These are phyloP conservation scores for Agrochola macilenta DNA, from an alignment of 2,888 invertebrate species.

Conservation along the genomic window DNA sequence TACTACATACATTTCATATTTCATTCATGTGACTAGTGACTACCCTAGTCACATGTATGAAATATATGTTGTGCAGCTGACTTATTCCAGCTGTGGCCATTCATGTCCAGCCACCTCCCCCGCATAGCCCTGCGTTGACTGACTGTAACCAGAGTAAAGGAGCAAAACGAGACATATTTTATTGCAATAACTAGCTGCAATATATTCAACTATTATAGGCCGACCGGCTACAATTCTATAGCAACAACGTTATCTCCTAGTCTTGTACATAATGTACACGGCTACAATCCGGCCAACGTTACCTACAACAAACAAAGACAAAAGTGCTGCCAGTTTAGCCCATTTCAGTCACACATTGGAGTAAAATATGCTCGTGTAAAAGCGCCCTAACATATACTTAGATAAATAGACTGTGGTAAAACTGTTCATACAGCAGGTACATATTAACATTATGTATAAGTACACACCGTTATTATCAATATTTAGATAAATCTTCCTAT, in stretches of 20 bases:
- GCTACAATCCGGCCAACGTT: background rate
- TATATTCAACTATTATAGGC: background rate
- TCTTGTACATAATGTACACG: background rate
- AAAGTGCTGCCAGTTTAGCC: background rate
- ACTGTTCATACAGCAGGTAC: constrained; percentile 27
- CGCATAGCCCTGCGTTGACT: constrained; percentile 20
- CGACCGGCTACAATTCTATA: background rate
- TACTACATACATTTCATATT: too few relatives aligned
- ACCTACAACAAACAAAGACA: background rate
- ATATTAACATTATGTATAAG: constrained; percentile 39
- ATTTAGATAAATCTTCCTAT: constrained; percentile 70
- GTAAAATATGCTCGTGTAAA: constrained; percentile 16
- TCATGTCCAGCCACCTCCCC: background rate
- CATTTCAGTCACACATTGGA: background rate
- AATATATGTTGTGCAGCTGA: background rate
- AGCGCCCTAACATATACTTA: constrained; percentile 6
- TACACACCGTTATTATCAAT: constrained; percentile 57
- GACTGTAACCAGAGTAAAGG: constrained; percentile 13
- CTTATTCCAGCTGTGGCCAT: background rate
- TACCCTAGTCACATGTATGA: background rate
- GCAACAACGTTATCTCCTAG: background rate
- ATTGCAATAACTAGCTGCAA: background rate
- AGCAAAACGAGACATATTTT: constrained; percentile 17
- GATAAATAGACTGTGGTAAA: constrained; percentile 19
- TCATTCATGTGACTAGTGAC: too few relatives aligned